Conservation (phyloP, 2,113 vertebrate species). For the Gallinago undulata region DNA sequence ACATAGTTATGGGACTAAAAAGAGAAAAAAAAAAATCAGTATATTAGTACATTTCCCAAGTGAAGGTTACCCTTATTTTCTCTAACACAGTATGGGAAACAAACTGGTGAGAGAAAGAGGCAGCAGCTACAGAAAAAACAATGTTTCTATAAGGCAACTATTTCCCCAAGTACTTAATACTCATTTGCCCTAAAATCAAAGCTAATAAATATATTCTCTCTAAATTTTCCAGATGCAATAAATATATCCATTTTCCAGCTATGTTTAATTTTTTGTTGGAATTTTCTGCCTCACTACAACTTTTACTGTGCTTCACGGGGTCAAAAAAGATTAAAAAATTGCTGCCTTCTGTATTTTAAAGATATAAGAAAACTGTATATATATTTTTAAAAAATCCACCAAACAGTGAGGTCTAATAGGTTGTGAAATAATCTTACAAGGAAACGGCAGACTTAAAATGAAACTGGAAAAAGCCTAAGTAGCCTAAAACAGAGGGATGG, state of each 20-base stretch:
- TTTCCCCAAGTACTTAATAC: not conserved
- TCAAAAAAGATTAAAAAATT: not conserved
- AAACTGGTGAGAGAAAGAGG: not conserved
- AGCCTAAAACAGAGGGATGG: not conserved
- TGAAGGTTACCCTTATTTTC: not conserved
- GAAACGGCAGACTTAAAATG: not conserved
- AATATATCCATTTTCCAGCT: not conserved
- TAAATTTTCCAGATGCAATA: not conserved
- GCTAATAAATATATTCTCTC: not conserved
- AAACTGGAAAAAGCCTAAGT: not conserved
- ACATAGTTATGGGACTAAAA: not conserved
- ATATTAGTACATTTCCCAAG: not conserved
- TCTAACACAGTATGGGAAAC: not conserved
- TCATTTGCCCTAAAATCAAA: not conserved
- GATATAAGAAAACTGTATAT: not conserved
- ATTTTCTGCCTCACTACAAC: not conserved
- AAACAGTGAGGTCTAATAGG: not conserved
- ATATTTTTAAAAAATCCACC: not conserved
- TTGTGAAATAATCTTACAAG: constrained; percentile 12
- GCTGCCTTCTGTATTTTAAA: not conserved
- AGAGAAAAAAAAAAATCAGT: not conserved
- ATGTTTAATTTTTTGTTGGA: not conserved
- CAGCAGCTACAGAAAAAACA: not conserved
- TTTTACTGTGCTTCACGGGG: not conserved
- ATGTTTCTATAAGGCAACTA: not conserved